Percentiles rank a stretch among this genome's conserved stretches.
Conservation (phyloP, 2,888 invertebrate genomes). For the Sminthurides aquaticus region DNA sequence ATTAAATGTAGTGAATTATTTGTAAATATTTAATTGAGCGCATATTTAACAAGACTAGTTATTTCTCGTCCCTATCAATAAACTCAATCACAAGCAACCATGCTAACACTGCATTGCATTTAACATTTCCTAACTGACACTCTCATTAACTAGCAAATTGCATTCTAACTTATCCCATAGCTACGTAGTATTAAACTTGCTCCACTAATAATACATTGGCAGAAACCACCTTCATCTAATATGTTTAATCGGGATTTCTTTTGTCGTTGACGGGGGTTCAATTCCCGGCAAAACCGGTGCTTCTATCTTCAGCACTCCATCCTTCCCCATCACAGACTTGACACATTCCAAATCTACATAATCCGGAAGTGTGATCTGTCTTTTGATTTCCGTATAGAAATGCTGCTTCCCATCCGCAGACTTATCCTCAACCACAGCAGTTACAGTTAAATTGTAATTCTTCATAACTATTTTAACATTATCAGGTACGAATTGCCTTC, state of each 20-base stretch:
- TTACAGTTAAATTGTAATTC: background rate
- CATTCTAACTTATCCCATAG: too few species aligned
- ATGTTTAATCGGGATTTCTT: conserved; percentile 10
- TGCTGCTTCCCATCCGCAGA: background rate
- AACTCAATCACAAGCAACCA: too few species aligned
- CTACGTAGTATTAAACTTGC: background rate
- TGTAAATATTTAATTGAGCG: too few species aligned
- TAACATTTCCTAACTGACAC: too few species aligned
- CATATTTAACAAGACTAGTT: too few species aligned
- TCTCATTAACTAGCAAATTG: too few species aligned
- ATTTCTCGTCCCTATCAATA: too few species aligned
- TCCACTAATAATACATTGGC: background rate
- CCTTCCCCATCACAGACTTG: background rate
- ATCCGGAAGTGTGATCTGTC: background rate
- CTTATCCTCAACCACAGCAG: background rate
- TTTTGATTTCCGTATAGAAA: background rate
- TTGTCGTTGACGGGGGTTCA: background rate
- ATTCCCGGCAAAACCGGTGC: background rate
- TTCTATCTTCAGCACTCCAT: conserved; percentile 7
- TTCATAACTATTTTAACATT: background rate
- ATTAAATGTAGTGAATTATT: too few species aligned
- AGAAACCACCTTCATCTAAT: background rate
- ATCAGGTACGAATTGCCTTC: background rate
- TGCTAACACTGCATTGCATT: too few species aligned
- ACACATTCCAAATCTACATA: background rate